phyloP scores from a whole-genome alignment of 2,113 vertebrate genomes.

The Geococcyx californianus region DNA sequence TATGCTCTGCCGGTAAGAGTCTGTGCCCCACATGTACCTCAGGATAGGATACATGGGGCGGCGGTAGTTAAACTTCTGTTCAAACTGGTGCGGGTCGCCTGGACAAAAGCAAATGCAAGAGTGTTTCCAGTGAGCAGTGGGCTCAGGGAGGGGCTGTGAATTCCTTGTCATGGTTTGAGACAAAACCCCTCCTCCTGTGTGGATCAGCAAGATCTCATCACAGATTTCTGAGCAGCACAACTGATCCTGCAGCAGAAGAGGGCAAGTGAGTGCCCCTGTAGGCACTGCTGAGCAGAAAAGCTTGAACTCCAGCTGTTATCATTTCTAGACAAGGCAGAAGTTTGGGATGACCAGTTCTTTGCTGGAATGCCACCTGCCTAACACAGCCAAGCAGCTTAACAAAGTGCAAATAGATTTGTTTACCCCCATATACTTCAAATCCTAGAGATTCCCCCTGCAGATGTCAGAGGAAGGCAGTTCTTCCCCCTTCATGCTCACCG shows the following conservation, averaged over 20 bases:
- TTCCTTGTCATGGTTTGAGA: not conserved
- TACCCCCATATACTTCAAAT: too few relatives aligned
- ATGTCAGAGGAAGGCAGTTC: not conserved
- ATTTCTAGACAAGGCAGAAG: fast-evolving
- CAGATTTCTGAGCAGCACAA: not conserved
- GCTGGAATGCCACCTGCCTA: not conserved
- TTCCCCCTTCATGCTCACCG: constrained; percentile 54
- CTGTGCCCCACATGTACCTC: constrained; percentile 94
- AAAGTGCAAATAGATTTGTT: fast-evolving
- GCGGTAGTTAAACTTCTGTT: constrained; percentile 99
- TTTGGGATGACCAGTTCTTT: fast-evolving
- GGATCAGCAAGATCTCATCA: too few relatives aligned
- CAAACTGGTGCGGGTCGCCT: constrained; percentile 99
- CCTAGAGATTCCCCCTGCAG: not conserved
- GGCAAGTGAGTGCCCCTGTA: fast-evolving
- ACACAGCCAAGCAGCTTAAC: not conserved
- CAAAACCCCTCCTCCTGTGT: not conserved
- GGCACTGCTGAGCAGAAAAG: not conserved
- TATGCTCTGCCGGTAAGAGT: constrained; percentile 89
- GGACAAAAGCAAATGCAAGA: not conserved
- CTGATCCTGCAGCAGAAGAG: fast-evolving
- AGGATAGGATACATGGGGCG: constrained; percentile 98
- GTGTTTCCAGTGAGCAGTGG: not conserved
- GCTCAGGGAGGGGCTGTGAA: not conserved
- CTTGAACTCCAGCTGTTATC: not conserved